Percentiles rank a stretch among this genome's conserved stretches.
Conservation (phyloP, 2,888 invertebrate genomes). For the Standfussiana lucernea region DNA sequence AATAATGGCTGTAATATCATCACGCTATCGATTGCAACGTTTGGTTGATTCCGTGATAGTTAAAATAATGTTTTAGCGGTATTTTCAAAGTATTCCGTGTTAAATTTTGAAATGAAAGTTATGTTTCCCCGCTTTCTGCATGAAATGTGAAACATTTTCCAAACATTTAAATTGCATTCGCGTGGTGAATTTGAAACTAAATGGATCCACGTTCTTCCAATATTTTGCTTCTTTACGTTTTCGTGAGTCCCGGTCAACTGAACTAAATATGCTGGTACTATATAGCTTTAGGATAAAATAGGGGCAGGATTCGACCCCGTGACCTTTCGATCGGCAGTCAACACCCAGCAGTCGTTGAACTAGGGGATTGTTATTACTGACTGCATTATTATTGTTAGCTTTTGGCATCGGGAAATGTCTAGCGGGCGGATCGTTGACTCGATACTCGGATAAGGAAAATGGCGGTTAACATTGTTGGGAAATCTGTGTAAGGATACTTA, state of each 20-base stretch:
- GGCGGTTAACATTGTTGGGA: neutral
- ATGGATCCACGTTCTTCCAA: slow-evolving; percentile 6
- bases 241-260: slow-evolving; percentile 10
- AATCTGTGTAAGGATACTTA: slow-evolving; percentile 12
- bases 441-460: slow-evolving; percentile 16
- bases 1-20: slow-evolving; percentile 67
- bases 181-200: slow-evolving; percentile 13
- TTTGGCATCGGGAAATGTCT: slow-evolving; percentile 33
- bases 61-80: slow-evolving; percentile 28
- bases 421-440: slow-evolving; percentile 16
- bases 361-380: slow-evolving; percentile 43
- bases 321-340: slow-evolving; percentile 51
- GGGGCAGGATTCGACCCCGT: slow-evolving; percentile 44
- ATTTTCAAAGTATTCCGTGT: slow-evolving; percentile 32
- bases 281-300: slow-evolving; percentile 31
- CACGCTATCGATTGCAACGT: slow-evolving; percentile 47
- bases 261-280: slow-evolving; percentile 30
- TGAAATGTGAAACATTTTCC: slow-evolving; percentile 41
- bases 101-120: slow-evolving; percentile 25
- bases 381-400: slow-evolving; percentile 46
- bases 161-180: slow-evolving; percentile 35
- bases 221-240: slow-evolving; percentile 21
- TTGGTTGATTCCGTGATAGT: slow-evolving; percentile 24
- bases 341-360: slow-evolving; percentile 44
- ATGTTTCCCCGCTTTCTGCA: slow-evolving; percentile 13